Base-by-base conservation (phyloP, 2,797 vertebrate genomes). In the Syncerus caffer region DNA sequence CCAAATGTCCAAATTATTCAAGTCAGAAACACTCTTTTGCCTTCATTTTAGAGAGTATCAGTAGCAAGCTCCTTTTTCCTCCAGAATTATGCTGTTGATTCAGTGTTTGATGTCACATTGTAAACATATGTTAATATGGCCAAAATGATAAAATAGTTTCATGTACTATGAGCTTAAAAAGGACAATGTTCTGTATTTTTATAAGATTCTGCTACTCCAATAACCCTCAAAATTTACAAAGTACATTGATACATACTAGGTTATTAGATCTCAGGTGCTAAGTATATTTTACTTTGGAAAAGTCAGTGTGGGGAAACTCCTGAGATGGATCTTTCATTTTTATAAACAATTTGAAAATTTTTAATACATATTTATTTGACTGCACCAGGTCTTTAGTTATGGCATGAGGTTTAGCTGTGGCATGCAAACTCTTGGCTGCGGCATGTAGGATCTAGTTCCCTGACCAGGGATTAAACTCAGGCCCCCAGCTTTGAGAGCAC, bases 1-100 rank as follows among this genome's bases (percentile, higher is more conserved):
- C 60, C 71, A 95, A 97, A 95, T 57, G 85, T 90, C 84, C 90
- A 97, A 93, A 85, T 88, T 96, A 96, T 83, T 97, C 83, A 95
- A 91, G 79, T 93, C 6, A 55, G 64, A 93, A 95, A 79, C 47
- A 89, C 21, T 45, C 84, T 85, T 85, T 88, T 85, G 51, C 92
- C 84, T 94, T 94, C 45, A 58, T 83, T 87, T 91, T 16, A 92
- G 42, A 85, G 7, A 87, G 25, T 51, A 64, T 76, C 64, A 90
- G 83, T 88, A 92, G 92, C 64, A 82, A 95, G 53, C 29, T 38
- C 80, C 87, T 71, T 79, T 27, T 11, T 16, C 1, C 16, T 23
- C 45, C 7, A 23, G 89, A 78, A 89, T 47, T 82, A 57, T 53
- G 21, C 58, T 87, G 51, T 45, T 21, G 42, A 85, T 53, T 62